A percentile compares a stretch with the other conserved stretches of the same genome.
These are phyloP conservation scores for Mesoligia furuncula DNA, from an alignment of 2,888 invertebrate species.

Conservation along the genomic window DNA sequence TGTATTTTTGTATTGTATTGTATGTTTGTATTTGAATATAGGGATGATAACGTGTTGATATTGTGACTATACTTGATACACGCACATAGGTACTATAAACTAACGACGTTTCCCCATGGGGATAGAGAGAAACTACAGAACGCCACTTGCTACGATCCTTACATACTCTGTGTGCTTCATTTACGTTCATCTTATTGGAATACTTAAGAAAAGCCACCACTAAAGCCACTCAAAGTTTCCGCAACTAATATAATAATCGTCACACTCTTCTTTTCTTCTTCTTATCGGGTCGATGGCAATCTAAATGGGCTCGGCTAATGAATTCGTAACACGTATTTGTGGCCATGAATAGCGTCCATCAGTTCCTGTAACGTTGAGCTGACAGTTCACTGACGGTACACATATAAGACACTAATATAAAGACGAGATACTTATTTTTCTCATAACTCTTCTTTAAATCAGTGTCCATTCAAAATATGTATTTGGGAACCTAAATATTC, in stretches of 20 bases:
- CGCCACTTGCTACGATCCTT: neutral
- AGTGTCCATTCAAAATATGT: too few relatives aligned
- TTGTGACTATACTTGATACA: neutral
- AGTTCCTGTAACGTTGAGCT: neutral
- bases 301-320: neutral
- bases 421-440: too few relatives aligned
- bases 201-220: neutral
- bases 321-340: neutral
- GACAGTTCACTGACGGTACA: too few relatives aligned
- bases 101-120: too few relatives aligned
- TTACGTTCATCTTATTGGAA: neutral
- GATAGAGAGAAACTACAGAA: neutral
- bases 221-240: neutral
- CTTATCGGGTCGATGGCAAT: neutral
- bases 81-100: too few relatives aligned
- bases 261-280: neutral
- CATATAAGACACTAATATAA: too few relatives aligned
- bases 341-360: neutral
- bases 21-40: constrained; percentile 50
- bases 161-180: neutral
- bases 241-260: neutral
- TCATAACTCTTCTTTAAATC: too few relatives aligned
- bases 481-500: too few relatives aligned
- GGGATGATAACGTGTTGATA: neutral
- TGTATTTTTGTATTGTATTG: constrained; percentile 57